phyloP scores from a whole-genome alignment of 2,888 invertebrate genomes.

The Drosophila recens region DNA sequence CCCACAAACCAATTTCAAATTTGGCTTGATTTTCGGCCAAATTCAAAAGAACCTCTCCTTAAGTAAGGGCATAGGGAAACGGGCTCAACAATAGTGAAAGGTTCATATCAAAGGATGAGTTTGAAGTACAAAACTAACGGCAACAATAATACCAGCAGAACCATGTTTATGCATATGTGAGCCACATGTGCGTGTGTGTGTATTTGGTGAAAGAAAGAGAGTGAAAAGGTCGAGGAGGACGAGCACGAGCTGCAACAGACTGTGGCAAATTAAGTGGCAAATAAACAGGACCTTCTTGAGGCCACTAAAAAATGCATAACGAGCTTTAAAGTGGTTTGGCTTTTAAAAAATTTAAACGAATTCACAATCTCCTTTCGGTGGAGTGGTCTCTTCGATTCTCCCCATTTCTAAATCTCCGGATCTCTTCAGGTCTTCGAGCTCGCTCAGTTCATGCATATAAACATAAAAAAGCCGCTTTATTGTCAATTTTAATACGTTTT shows the following conservation, averaged over 20 bases:
- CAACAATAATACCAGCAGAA: conserved; percentile 45
- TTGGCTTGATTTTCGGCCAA: no score
- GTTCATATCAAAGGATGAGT: conserved; percentile 26
- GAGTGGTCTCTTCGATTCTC: neutral
- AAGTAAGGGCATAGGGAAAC: conserved; percentile 6
- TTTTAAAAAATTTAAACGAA: conserved; percentile 60
- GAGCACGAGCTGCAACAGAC: conserved; percentile 62
- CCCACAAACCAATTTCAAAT: no score
- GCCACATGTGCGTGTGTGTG: conserved; percentile 14
- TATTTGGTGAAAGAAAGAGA: neutral
- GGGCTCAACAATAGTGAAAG: neutral
- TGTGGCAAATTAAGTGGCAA: conserved; percentile 79
- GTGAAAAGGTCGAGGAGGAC: no score
- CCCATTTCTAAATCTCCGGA: neutral
- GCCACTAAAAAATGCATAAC: conserved; percentile 75
- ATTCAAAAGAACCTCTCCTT: no score
- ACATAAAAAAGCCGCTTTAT: conserved; percentile 81
- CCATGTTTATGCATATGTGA: conserved; percentile 74
- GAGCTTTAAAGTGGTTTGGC: conserved; percentile 67
- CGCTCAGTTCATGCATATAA: conserved; percentile 52
- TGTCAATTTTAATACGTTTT: conserved; percentile 81
- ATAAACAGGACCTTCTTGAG: conserved; percentile 72
- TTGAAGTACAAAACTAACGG: conserved; percentile 22
- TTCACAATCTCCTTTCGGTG: conserved; percentile 15
- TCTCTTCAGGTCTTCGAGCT: conserved; percentile 1